Percentiles rank a stretch among this genome's conserved stretches.
Evolutionary conservation across 2,113 vertebrate species (phyloP).

Genomic region (Pseudorasbora parva): DNA sequence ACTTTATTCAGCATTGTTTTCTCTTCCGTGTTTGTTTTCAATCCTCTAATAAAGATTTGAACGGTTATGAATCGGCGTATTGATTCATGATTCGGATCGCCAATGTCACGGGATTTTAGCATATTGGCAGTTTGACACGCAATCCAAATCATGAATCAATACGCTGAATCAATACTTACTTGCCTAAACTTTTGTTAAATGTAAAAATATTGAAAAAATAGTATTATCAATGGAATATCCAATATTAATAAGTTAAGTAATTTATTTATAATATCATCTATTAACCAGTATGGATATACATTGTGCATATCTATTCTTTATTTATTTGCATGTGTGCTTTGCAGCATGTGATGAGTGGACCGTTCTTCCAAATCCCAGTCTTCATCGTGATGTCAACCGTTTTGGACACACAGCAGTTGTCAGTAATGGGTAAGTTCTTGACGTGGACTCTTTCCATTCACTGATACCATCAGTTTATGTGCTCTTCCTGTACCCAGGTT

Average conservation of each 20-base stretch:
- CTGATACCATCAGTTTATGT: not conserved
- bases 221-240: not conserved
- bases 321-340: conserved; percentile 19
- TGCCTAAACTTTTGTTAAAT: too few species aligned
- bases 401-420: conserved; percentile 88
- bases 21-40: too few species aligned
- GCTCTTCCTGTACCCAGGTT: not conserved
- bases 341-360: conserved; percentile 87
- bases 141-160: too few species aligned
- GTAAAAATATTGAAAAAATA: too few species aligned
- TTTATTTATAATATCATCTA: not conserved
- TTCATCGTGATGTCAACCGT: conserved; percentile 84
- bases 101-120: too few species aligned
- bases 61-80: too few species aligned
- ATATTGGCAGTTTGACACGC: too few species aligned
- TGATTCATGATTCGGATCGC: too few species aligned
- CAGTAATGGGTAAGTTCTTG: conserved; percentile 79
- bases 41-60: too few species aligned
- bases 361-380: conserved; percentile 80
- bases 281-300: not conserved
- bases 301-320: too few species aligned
- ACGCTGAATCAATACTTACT: too few species aligned
- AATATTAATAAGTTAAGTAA: not conserved
- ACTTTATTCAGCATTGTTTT: too few species aligned
- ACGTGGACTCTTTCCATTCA: not conserved